A percentile compares a stretch with the other conserved stretches of the same genome.
Conservation (phyloP, 2,797 vertebrate genomes). For the Anabas testudineus region DNA sequence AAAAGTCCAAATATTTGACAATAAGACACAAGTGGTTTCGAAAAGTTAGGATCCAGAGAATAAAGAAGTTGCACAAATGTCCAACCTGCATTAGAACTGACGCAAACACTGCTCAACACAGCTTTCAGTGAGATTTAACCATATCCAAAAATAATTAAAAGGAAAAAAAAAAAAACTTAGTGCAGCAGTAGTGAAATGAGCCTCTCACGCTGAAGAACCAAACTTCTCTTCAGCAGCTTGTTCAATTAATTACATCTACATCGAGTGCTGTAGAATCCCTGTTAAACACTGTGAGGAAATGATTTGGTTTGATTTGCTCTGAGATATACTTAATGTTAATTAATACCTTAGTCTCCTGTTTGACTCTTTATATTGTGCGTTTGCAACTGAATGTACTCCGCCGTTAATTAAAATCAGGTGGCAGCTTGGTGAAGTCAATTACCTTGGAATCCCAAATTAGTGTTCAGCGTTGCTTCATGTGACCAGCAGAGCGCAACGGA, state of each 20-base stretch:
- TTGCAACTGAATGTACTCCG: constrained; percentile 50
- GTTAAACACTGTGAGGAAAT: constrained; percentile 53
- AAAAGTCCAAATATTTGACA: constrained; percentile 43
- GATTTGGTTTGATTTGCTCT: constrained; percentile 63
- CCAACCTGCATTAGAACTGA: constrained; percentile 21
- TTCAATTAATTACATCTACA: constrained; percentile 65
- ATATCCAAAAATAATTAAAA: constrained; percentile 27
- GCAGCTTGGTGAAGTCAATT: constrained; percentile 72
- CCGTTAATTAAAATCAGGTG: constrained; percentile 80
- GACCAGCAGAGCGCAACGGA: constrained; percentile 42
- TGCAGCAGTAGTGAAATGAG: constrained; percentile 20
- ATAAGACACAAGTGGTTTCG: constrained; percentile 42
- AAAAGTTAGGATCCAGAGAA: constrained; percentile 46
- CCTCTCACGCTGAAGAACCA: constrained; percentile 29
- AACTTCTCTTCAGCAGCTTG: constrained; percentile 41
- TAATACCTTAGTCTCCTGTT: constrained; percentile 70
- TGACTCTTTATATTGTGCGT: constrained; percentile 57
- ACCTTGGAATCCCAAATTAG: constrained; percentile 63
- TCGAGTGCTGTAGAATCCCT: constrained; percentile 34
- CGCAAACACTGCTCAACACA: too few relatives aligned
- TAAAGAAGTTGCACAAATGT: constrained; percentile 35
- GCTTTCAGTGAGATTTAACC: too few relatives aligned
- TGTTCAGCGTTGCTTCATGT: constrained; percentile 46
- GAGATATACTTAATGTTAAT: constrained; percentile 76
- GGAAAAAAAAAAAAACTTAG: background rate